These are phyloP conservation scores for Spodoptera picta DNA, from an alignment of 2,888 invertebrate species.

Conservation along the genomic window DNA sequence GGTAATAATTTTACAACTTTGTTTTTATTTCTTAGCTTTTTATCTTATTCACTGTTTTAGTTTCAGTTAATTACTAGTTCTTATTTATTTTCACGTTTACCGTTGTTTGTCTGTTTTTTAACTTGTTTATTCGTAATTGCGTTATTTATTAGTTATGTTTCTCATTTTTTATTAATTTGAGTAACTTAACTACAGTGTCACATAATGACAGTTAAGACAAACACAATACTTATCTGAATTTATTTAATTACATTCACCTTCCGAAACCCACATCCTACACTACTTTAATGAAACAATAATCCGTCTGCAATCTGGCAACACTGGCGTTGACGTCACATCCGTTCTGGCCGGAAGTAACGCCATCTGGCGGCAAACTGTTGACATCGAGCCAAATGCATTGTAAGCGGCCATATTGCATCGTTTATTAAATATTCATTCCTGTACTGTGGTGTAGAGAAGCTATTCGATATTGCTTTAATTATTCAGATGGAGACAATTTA, in stretches of 20 bases:
- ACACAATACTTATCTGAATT: too few species aligned
- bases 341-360: conserved; percentile 48
- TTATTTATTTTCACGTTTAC: too few species aligned
- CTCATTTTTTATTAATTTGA: too few species aligned
- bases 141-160: too few species aligned
- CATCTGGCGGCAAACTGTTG: conserved; percentile 55
- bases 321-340: conserved; percentile 39
- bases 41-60: too few species aligned
- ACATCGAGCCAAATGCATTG: conserved; percentile 55
- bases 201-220: too few species aligned
- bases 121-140: too few species aligned
- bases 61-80: too few species aligned
- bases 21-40: too few species aligned
- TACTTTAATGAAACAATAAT: conserved; percentile 36
- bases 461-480: not conserved
- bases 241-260: not conserved
- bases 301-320: conserved; percentile 39
- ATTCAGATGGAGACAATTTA: not conserved
- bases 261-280: conserved; percentile 2
- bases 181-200: too few species aligned
- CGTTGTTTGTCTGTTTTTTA: too few species aligned
- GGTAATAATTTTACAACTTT: too few species aligned
- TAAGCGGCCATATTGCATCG: conserved; percentile 19
- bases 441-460: conserved; percentile 4
- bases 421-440: conserved; percentile 41